Conservation (phyloP, 1,140 invertebrate genomes). For the Pygmarrhopalites habei region DNA sequence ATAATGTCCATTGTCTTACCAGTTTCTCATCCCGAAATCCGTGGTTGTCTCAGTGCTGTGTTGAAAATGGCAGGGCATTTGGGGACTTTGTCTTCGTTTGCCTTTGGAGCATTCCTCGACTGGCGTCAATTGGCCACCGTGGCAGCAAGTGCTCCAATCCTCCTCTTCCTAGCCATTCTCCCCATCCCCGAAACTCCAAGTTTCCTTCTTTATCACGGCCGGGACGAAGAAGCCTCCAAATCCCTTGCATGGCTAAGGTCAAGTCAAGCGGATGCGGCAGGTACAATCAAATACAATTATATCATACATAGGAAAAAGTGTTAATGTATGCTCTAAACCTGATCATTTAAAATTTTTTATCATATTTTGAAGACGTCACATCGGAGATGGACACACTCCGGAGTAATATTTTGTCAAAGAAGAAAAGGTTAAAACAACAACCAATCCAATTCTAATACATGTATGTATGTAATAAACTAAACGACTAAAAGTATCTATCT, state of each 20-base stretch:
- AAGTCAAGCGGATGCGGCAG: slow-evolving; percentile 55
- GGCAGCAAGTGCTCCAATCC: slow-evolving; percentile 59
- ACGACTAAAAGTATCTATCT: too few species aligned
- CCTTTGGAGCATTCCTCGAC: slow-evolving; percentile 67
- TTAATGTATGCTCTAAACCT: too few species aligned
- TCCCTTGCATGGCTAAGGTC: slow-evolving; percentile 69
- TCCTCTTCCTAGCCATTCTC: slow-evolving; percentile 43
- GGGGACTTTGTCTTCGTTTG: slow-evolving; percentile 72
- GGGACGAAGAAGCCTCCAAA: slow-evolving; percentile 67
- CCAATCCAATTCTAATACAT: too few species aligned
- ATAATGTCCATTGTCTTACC: too few species aligned
- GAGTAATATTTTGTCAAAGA: slow-evolving; percentile 52
- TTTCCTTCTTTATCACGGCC: slow-evolving; percentile 63
- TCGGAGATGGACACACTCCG: slow-evolving; percentile 60
- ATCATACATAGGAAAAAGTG: background rate
- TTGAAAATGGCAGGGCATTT: slow-evolving; percentile 69
- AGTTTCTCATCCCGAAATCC: slow-evolving; percentile 72
- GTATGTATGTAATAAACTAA: too few species aligned
- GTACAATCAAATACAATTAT: too few species aligned
- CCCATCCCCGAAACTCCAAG: slow-evolving; percentile 75
- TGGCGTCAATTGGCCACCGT: slow-evolving; percentile 73
- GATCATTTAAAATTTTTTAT: too few species aligned
- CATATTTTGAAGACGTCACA: too few species aligned
- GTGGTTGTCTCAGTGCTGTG: slow-evolving; percentile 75
- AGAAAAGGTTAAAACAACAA: too few species aligned